These are phyloP conservation scores for Gorsachius goisagi DNA, from an alignment of 2,113 vertebrate genomes.

Conservation along the genomic window DNA sequence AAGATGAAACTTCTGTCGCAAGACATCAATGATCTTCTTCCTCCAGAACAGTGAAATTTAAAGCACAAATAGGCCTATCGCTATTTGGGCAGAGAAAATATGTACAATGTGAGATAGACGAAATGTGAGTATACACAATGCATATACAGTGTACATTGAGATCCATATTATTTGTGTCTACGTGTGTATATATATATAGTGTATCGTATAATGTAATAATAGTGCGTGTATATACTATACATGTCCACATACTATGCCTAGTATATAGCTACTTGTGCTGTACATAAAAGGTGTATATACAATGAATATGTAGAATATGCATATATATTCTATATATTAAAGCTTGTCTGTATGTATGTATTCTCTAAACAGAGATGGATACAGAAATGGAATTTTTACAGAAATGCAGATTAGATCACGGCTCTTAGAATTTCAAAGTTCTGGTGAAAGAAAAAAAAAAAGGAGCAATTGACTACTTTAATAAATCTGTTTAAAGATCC, in stretches of 20 bases:
- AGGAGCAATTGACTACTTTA: not conserved
- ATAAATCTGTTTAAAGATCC: not conserved
- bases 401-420: not conserved
- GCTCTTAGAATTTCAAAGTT: conserved; percentile 23
- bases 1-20: not conserved
- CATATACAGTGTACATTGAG: conserved; percentile 34
- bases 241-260: not conserved
- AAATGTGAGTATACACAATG: conserved; percentile 7
- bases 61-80: conserved; percentile 7
- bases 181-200: conserved; percentile 28
- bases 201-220: conserved; percentile 41
- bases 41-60: conserved; percentile 24
- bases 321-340: conserved; percentile 4
- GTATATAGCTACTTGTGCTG: conserved; percentile 1
- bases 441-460: not conserved
- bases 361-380: not conserved
- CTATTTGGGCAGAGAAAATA: conserved; percentile 10
- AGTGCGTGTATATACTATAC: conserved; percentile 43
- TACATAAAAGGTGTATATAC: conserved; percentile 57
- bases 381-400: not conserved
- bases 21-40: not conserved
- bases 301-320: conserved; percentile 43
- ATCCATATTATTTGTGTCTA: not conserved
- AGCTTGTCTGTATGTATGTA: not conserved
- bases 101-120: not conserved